Conservation (phyloP, 2,888 invertebrate species). For the Chironomus tentans region DNA sequence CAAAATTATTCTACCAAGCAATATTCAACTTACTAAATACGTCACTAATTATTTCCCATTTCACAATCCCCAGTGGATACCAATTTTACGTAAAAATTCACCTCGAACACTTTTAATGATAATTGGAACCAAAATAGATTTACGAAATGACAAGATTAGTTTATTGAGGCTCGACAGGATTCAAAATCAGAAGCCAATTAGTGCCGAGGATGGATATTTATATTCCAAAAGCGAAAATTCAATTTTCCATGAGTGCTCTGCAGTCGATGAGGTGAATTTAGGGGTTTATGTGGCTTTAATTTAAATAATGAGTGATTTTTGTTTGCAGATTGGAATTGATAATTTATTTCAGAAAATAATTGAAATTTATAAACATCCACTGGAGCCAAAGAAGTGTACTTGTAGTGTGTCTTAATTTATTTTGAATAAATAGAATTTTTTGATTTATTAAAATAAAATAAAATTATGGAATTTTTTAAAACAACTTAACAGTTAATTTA, state of each 20-base stretch:
- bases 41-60: not conserved
- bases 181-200: constrained; percentile 3
- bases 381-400: not conserved
- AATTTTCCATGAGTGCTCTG: not conserved
- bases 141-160: constrained; percentile 2
- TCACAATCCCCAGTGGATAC: not conserved
- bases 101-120: not conserved
- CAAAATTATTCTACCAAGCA: too few relatives aligned
- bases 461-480: too few relatives aligned
- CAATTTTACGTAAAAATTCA: not conserved
- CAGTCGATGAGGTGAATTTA: not conserved
- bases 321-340: not conserved
- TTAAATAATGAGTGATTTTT: not conserved
- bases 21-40: not conserved
- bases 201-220: not conserved
- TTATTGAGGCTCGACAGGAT: constrained; percentile 6
- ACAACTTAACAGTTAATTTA: too few relatives aligned
- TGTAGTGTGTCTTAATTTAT: not conserved
- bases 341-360: not conserved
- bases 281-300: not conserved
- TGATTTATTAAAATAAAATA: too few relatives aligned
- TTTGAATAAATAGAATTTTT: too few relatives aligned
- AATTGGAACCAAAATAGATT: constrained; percentile 10
- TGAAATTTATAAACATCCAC: not conserved
- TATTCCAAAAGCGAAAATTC: not conserved